Evolutionary conservation across 2,113 vertebrate genomes (phyloP).

Genomic region (Andinoacara biseriatus): DNA sequence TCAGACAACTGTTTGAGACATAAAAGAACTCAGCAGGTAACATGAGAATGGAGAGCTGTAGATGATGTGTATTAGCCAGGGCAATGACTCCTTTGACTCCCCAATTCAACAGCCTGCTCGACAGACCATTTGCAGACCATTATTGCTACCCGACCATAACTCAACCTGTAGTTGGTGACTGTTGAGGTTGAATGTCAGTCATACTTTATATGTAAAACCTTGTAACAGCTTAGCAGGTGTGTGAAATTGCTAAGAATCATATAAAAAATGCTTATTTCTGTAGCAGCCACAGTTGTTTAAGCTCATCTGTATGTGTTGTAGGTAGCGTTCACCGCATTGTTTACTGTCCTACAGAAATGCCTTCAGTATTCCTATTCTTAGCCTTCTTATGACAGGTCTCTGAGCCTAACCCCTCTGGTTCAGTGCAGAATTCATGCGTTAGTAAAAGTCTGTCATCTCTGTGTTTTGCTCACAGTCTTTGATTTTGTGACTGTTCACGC

Average conservation of each 20-base stretch:
- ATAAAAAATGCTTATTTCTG: neutral
- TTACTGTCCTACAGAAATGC: neutral
- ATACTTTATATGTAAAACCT: neutral
- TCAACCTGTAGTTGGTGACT: neutral
- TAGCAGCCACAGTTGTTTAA: neutral
- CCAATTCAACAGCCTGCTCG: neutral
- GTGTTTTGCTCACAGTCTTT: neutral
- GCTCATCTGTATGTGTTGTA: neutral
- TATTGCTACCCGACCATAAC: neutral
- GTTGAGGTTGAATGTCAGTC: neutral
- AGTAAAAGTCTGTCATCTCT: neutral
- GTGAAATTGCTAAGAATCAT: neutral
- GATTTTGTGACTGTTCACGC: neutral
- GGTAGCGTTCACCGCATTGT: neutral
- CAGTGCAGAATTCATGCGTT: neutral
- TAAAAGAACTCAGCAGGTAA: neutral
- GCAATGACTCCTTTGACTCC: neutral
- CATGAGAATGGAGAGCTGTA: neutral
- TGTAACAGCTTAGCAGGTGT: neutral
- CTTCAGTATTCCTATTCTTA: neutral
- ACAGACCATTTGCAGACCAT: neutral
- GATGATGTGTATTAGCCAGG: neutral
- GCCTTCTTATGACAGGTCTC: neutral
- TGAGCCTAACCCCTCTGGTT: neutral
- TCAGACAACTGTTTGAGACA: neutral